Conservation (phyloP, 2,113 vertebrate genomes). For the Daboia siamensis region DNA sequence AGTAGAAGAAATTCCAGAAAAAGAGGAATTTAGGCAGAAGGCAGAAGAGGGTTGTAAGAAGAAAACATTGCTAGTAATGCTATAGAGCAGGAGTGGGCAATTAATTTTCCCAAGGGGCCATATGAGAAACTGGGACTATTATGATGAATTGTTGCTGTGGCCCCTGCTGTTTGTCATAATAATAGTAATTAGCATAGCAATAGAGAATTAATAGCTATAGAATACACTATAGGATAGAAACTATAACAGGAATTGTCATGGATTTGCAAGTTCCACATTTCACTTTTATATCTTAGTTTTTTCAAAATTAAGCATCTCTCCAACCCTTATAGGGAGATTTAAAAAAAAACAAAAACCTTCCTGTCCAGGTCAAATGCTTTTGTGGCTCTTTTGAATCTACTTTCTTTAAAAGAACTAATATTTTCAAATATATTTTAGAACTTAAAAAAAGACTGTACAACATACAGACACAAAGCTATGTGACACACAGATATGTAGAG, state of each 20-base stretch:
- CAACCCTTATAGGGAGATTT: background rate
- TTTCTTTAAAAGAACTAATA: too few relatives aligned
- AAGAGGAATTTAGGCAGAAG: background rate
- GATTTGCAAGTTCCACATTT: background rate
- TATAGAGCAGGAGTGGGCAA: background rate
- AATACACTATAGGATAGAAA: background rate
- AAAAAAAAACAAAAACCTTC: background rate
- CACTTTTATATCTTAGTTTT: background rate
- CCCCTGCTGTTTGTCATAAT: background rate
- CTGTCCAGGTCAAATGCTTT: background rate
- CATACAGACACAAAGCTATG: too few relatives aligned
- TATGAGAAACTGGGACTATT: background rate
- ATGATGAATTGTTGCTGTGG: background rate
- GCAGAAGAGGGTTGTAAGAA: background rate
- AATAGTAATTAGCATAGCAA: background rate
- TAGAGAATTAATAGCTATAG: background rate
- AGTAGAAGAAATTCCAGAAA: background rate
- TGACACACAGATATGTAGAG: background rate
- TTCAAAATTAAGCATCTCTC: background rate
- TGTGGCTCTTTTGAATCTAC: background rate
- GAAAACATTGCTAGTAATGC: background rate
- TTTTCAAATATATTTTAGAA: too few relatives aligned
- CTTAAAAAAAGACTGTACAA: too few relatives aligned
- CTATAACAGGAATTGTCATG: background rate
- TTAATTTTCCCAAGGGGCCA: background rate